phyloP scores from a whole-genome alignment of 2,888 invertebrate species.

The Actias luna region DNA sequence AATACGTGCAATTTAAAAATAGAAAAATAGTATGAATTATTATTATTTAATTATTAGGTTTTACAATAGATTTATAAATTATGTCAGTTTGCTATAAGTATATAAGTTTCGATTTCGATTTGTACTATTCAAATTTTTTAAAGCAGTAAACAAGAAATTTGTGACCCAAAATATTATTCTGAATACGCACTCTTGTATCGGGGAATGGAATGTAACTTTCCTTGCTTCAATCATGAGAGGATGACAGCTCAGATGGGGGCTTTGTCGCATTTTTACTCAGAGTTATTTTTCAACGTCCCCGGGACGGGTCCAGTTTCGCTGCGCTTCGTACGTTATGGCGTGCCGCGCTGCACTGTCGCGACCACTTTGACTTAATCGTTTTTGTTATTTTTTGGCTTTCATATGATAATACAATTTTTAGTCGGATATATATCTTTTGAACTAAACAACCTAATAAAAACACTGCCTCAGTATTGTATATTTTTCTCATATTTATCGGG shows the following conservation, averaged over 20 bases:
- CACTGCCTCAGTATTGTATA: neutral
- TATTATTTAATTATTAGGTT: neutral
- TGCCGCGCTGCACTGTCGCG: neutral
- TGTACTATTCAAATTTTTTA: too few species aligned
- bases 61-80: too few species aligned
- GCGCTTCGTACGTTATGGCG: constrained; percentile 11
- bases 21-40: neutral
- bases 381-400: constrained; percentile 7
- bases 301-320: constrained; percentile 15
- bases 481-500: neutral
- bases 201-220: constrained; percentile 59
- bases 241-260: constrained; percentile 50
- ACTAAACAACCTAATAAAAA: neutral
- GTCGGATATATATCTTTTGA: neutral
- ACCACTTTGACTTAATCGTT: constrained; percentile 1
- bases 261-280: constrained; percentile 53
- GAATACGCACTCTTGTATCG: constrained; percentile 29
- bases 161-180: constrained; percentile 15
- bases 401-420: neutral
- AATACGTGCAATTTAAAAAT: neutral
- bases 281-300: constrained; percentile 19
- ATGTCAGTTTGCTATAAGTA: too few species aligned
- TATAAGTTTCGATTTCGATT: too few species aligned
- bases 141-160: neutral
- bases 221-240: constrained; percentile 61